These are phyloP conservation scores for Melanostoma scalare DNA, from an alignment of 2,888 invertebrate species.

Conservation along the genomic window DNA sequence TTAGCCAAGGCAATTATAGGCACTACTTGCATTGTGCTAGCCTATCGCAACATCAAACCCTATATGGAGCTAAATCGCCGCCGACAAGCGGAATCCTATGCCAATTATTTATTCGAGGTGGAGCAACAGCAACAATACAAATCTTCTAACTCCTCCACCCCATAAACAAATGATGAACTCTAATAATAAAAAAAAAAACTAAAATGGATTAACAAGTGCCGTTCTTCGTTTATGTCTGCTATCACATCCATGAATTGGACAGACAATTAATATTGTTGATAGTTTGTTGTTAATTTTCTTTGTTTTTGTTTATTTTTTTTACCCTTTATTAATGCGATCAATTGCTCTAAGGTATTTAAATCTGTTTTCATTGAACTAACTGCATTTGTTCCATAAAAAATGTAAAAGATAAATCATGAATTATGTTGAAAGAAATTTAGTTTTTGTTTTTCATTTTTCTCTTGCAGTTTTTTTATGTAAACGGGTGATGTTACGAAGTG, in stretches of 20 bases:
- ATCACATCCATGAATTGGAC: no score
- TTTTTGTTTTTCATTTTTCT: neutral
- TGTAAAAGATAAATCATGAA: conserved; percentile 59
- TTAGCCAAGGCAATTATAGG: conserved; percentile 78
- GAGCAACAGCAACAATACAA: conserved; percentile 72
- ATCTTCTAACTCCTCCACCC: conserved; percentile 19
- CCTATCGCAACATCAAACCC: conserved; percentile 78
- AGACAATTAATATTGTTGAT: conserved; percentile 2
- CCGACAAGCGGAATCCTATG: conserved; percentile 78
- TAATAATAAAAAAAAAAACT: conserved; percentile 20
- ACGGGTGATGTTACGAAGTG: conserved; percentile 30
- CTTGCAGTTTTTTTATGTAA: conserved; percentile 42
- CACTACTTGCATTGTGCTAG: conserved; percentile 74
- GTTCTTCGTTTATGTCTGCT: neutral
- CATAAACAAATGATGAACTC: conserved; percentile 53
- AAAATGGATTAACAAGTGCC: conserved; percentile 41
- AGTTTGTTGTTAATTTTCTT: conserved; percentile 42
- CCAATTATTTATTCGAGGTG: conserved; percentile 79
- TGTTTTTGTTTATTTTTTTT: conserved; percentile 29
- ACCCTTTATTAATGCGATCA: no score
- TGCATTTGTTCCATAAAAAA: conserved; percentile 57
- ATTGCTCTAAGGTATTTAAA: no score
- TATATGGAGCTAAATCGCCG: conserved; percentile 75
- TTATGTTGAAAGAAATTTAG: conserved; percentile 53
- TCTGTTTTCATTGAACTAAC: no score